Evolutionary conservation across 2,888 invertebrate genomes (phyloP), one percentile per base, ranked within the genome.

Genomic region (Agonopterix arenella): DNA sequence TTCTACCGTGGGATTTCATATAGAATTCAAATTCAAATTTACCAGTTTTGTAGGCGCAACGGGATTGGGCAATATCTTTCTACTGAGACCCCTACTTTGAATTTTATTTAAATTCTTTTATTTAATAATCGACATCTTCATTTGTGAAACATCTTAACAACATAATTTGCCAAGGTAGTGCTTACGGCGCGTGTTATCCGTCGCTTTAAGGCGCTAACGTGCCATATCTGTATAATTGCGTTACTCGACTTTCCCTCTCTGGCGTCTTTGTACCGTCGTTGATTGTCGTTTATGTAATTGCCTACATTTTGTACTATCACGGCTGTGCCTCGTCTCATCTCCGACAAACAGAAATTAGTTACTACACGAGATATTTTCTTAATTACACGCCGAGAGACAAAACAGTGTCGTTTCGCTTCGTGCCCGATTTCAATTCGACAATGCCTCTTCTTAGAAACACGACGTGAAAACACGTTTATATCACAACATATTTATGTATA

Each of bases 211-310:
- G 60, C 62, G 71, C 62, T 73, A 76, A 79, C 72, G 69, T 68
- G 73, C 69, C 75, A 76, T 76, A 76, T 80, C 76, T 71, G 68
- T 76, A 73, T 84, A 84, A 88, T 84, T 80, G 72, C 76, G 74
- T 82, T 82, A 79, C 66, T 58, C 68, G 74, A 78, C 79, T 83
- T 84, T 83, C 82, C 76, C 78, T 76, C 70, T 63, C 71, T 70
- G 68, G 73, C 77, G 70, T 76, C 81, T 80, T 70, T 76, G 78
- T 76, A 70, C 61, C 75, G 58, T 37, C 62, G 75, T 77, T 80
- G 82, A 84, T 82, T 82, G 81, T 82, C 84, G 70, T 82, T 85
- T 80, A 79, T 79, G 68, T 88, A 85, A 89, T 86, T 88, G 80
- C 77, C 73, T 64, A 73, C 71, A 70, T 71, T 80, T 75, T 72